Percentiles rank a stretch among this genome's conserved stretches.
These are phyloP conservation scores for Notothenia coriiceps DNA, from an alignment of 2,113 vertebrate genomes.

Conservation along the genomic window DNA sequence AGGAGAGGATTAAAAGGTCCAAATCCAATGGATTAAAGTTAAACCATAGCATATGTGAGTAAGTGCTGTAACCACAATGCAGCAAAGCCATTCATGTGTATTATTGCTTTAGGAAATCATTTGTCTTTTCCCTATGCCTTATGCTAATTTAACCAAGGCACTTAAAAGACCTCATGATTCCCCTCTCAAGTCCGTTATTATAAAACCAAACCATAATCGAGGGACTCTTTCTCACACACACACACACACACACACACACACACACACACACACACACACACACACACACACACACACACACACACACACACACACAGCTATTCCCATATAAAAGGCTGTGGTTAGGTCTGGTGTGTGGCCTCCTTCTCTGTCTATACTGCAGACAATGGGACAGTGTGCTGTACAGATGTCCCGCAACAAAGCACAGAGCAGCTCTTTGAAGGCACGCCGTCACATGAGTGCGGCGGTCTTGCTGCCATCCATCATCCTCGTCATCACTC, in stretches of 20 bases:
- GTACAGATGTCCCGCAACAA: conserved; percentile 75
- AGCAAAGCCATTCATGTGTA: not conserved
- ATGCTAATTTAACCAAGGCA: not conserved
- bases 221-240: conserved; percentile 22
- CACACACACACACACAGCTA: conserved; percentile 12
- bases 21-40: conserved; percentile 44
- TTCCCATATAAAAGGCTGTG: conserved; percentile 70
- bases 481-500: conserved; percentile 54
- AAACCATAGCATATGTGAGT: conserved; percentile 19
- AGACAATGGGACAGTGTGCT: conserved; percentile 81
- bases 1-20: conserved; percentile 29
- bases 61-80: not conserved
- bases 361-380: conserved; percentile 63
- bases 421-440: conserved; percentile 79
- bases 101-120: not conserved
- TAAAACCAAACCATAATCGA: conserved; percentile 55
- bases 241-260: not conserved
- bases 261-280: conserved; percentile 9
- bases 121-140: not conserved
- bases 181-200: conserved; percentile 32
- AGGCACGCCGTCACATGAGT: conserved; percentile 69
- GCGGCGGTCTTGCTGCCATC: conserved; percentile 47
- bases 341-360: conserved; percentile 67
- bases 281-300: conserved; percentile 26
- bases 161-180: conserved; percentile 25